Conservation (phyloP, 2,888 invertebrate genomes). For the Tridacna crocea region DNA sequence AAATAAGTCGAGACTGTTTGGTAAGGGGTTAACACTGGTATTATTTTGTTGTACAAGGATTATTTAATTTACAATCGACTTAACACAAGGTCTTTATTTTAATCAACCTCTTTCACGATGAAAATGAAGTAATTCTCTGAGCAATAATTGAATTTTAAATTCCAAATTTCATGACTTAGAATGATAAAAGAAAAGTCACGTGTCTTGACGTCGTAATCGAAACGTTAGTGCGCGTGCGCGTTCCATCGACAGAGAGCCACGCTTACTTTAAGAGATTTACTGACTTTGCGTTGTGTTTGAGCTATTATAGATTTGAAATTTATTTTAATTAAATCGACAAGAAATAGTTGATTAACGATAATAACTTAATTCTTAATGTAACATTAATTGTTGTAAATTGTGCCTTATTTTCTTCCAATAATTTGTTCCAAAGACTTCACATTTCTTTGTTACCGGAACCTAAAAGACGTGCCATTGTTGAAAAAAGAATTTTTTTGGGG, state of each 20-base stretch:
- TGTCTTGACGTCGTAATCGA: conserved; percentile 12
- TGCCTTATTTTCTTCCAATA: background rate
- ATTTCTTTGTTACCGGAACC: conserved; percentile 8
- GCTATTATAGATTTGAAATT: conserved; percentile 7
- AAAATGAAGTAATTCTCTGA: conserved; percentile 14
- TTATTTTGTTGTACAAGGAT: background rate
- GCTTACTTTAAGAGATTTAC: conserved; percentile 16
- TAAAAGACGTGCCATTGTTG: too few species aligned
- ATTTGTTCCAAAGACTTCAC: background rate
- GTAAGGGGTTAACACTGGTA: too few species aligned
- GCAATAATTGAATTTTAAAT: conserved; percentile 21
- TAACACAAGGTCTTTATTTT: background rate
- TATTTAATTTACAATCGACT: background rate
- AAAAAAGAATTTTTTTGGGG: too few species aligned
- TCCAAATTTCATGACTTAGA: conserved; percentile 8
- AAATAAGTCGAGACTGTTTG: too few species aligned
- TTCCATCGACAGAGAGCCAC: background rate
- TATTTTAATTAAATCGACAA: conserved; percentile 25
- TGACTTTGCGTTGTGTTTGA: background rate
- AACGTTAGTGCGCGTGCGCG: conserved; percentile 24
- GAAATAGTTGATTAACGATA: conserved; percentile 27
- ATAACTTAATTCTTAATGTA: conserved; percentile 28
- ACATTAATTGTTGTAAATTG: conserved; percentile 26
- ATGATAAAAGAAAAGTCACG: conserved; percentile 20
- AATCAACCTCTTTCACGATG: background rate